Evolutionary conservation across 2,113 vertebrate genomes (phyloP).

Genomic region (Nibea albiflora): DNA sequence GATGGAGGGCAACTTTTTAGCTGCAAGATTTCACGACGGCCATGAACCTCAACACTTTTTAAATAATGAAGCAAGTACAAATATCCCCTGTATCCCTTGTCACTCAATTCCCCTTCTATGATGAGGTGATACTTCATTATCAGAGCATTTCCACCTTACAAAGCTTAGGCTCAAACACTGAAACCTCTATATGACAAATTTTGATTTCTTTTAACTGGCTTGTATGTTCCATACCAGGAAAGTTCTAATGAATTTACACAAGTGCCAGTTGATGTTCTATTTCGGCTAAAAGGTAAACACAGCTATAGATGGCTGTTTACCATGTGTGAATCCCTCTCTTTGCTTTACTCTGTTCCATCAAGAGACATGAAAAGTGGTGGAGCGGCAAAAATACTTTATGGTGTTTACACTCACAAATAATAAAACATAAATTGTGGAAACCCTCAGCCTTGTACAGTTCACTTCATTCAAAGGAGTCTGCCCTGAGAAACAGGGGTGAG

Average conservation of each 20-base stretch:
- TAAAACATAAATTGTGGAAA: slow-evolving; percentile 80
- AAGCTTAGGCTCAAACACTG: slow-evolving; percentile 47
- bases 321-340: slow-evolving; percentile 77
- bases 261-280: slow-evolving; percentile 74
- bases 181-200: slow-evolving; percentile 52
- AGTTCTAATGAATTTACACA: slow-evolving; percentile 71
- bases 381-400: slow-evolving; percentile 79
- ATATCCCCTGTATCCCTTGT: too few relatives aligned
- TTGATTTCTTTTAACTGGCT: slow-evolving; percentile 50
- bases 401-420: slow-evolving; percentile 81
- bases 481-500: slow-evolving; percentile 75
- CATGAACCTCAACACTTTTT: not conserved
- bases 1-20: not conserved
- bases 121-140: slow-evolving; percentile 16
- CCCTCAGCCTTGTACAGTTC: slow-evolving; percentile 75
- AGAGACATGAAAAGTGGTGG: slow-evolving; percentile 74
- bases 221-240: slow-evolving; percentile 55
- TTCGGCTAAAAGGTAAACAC: slow-evolving; percentile 74
- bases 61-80: not conserved
- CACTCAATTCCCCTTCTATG: too few relatives aligned
- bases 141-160: slow-evolving; percentile 17
- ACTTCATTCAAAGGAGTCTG: slow-evolving; percentile 77
- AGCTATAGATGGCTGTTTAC: slow-evolving; percentile 71
- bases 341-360: slow-evolving; percentile 70
- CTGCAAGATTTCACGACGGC: not conserved